Evolutionary conservation across 64 coral and sea anemone genomes (phyloP), one percentile per base, ranked within the genome.

Genomic region (Stichodactyla mertensii): DNA sequence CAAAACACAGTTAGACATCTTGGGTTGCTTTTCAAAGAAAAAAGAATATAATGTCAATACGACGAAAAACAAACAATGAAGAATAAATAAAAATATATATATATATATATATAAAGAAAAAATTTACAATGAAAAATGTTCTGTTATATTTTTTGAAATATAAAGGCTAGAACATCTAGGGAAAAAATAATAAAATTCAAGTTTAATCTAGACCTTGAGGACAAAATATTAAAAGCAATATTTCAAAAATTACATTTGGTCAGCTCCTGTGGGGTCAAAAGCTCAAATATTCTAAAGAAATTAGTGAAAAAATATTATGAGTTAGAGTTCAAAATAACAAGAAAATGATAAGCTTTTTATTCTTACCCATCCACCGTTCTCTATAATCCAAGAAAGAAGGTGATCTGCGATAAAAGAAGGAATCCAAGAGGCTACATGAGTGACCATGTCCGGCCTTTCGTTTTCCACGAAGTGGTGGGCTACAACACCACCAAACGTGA

Each of bases 291-390:
- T 19, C 12, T 11, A 1, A 9, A 24, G 27, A 95, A 89, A 83
- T 87, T 57, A 19, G 51, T 83, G 27, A 28, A 19, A 74, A 13
- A 69, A 74, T 55, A 10, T 19, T 55, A 57, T 52, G 24, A 13
- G 11, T 27, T 74, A 2, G 6, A 28, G n/a, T 18, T 7, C n/a
- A 8, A n/a, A 85, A 82, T n/a, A 57, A 54, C 51, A 71, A 13
- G 36, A 5, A 77, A 80, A 74, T 20, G 23, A 11, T 10, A 27
- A 23, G 69, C 4, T 10, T 74, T 91, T 79, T 70, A 31, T 55
- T 92, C 97, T 95, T 60, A 99, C 97, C 97, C 97, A 99, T 77
- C 97, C 97, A 60, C 93, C 93, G 55, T 99, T 95, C 54, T 99
- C 90, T 56, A 86, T 99, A 54, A 99, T 95, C 93, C 93, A 99